Evolutionary conservation across 2,797 vertebrate species (phyloP).

Genomic region (Notoglanidium macrostoma): DNA sequence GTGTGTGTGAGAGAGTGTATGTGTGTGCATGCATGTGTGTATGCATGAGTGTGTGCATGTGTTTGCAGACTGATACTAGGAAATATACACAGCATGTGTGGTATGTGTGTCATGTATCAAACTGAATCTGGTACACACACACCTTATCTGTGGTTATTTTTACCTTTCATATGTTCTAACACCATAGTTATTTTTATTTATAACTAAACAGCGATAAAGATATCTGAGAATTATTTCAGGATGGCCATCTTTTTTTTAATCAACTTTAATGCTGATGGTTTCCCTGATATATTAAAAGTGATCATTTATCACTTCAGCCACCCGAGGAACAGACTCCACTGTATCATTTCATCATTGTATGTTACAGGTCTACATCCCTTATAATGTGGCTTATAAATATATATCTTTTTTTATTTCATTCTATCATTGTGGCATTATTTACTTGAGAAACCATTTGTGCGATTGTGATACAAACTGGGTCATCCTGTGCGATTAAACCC

Average conservation of each 20-base stretch:
- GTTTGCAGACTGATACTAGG: constrained; percentile 3
- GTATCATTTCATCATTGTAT: background rate
- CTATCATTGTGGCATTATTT: background rate
- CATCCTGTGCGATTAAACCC: background rate
- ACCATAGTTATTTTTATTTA: background rate
- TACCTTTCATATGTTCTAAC: background rate
- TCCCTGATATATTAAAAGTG: background rate
- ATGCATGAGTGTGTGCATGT: background rate
- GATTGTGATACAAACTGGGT: background rate
- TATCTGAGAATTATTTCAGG: background rate
- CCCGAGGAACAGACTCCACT: background rate
- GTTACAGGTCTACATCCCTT: background rate
- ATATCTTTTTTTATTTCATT: background rate
- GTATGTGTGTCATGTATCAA: constrained; percentile 36
- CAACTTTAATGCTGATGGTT: background rate
- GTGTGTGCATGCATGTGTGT: background rate
- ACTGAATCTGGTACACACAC: constrained; percentile 16
- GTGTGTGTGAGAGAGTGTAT: background rate
- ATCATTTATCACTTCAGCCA: background rate
- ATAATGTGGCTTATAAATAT: background rate
- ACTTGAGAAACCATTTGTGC: background rate
- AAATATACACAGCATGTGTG: constrained; percentile 43
- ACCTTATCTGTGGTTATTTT: background rate
- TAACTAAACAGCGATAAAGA: background rate
- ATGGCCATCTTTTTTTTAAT: background rate